Evolutionary conservation across 2,113 vertebrate genomes (phyloP).

Genomic region (Pelmatolapia mariae): DNA sequence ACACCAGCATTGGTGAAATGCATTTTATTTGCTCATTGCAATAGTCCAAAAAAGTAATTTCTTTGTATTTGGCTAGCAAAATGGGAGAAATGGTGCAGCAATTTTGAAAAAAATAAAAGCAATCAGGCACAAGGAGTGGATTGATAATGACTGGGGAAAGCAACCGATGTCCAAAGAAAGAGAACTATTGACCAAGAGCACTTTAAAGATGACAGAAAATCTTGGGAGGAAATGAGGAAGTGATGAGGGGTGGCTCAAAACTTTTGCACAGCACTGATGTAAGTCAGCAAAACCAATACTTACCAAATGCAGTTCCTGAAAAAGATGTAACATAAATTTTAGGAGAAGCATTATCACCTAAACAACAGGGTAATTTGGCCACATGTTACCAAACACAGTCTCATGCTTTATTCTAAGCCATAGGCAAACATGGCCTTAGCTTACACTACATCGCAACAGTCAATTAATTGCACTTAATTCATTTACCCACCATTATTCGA

Average conservation of each 20-base stretch:
- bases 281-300: not conserved
- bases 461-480: not conserved
- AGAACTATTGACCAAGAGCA: not conserved
- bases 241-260: not conserved
- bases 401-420: not conserved
- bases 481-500: not conserved
- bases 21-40: not conserved
- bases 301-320: not conserved
- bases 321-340: not conserved
- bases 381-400: not conserved
- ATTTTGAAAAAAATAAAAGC: not conserved
- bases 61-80: not conserved
- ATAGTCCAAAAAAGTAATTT: not conserved
- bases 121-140: not conserved
- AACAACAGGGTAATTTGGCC: not conserved
- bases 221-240: not conserved
- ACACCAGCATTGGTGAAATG: not conserved
- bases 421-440: not conserved
- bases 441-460: not conserved
- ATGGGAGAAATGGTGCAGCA: not conserved
- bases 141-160: not conserved
- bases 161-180: not conserved
- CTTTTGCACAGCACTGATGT: not conserved
- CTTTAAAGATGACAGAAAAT: not conserved
- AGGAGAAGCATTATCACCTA: not conserved